Evolutionary conservation across 1,140 invertebrate genomes (phyloP).

Genomic region (Nephila pilipes): DNA sequence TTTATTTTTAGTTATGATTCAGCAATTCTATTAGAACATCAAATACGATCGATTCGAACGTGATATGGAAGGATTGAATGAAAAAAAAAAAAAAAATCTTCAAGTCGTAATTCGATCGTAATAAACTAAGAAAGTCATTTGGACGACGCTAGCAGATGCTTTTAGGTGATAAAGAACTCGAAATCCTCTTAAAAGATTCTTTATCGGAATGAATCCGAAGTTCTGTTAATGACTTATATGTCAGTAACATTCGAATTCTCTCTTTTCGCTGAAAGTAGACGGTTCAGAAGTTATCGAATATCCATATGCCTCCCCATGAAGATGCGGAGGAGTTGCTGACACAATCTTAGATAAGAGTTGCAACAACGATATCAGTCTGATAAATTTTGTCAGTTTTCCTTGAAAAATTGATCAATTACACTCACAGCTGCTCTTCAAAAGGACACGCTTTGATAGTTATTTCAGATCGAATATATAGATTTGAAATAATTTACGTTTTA

Average conservation of each 20-base stretch:
- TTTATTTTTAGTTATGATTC: no score
- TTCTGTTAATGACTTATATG: slow-evolving; percentile 37
- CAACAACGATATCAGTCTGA: slow-evolving; percentile 36
- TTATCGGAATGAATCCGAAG: slow-evolving; percentile 21
- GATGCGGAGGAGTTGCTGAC: slow-evolving; percentile 56
- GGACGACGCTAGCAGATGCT: not conserved
- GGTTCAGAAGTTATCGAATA: slow-evolving; percentile 31
- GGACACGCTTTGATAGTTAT: slow-evolving; percentile 4
- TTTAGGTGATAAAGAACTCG: not conserved
- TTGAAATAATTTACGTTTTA: no score
- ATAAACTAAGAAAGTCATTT: not conserved
- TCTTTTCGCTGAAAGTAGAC: not conserved
- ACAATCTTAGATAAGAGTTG: slow-evolving; percentile 44
- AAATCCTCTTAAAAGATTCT: not conserved
- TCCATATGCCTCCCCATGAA: not conserved
- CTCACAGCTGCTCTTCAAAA: slow-evolving; percentile 6
- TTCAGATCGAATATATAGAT: not conserved
- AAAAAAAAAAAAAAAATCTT: no score
- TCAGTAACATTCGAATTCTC: slow-evolving; percentile 30
- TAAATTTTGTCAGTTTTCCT: slow-evolving; percentile 61
- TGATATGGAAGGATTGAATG: no score
- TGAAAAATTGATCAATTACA: slow-evolving; percentile 22
- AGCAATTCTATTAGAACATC: no score
- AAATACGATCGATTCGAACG: no score
- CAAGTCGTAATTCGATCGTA: no score